Conservation (phyloP, 53 echinoderm and acorn worm species). For the Arbacia lixula region DNA sequence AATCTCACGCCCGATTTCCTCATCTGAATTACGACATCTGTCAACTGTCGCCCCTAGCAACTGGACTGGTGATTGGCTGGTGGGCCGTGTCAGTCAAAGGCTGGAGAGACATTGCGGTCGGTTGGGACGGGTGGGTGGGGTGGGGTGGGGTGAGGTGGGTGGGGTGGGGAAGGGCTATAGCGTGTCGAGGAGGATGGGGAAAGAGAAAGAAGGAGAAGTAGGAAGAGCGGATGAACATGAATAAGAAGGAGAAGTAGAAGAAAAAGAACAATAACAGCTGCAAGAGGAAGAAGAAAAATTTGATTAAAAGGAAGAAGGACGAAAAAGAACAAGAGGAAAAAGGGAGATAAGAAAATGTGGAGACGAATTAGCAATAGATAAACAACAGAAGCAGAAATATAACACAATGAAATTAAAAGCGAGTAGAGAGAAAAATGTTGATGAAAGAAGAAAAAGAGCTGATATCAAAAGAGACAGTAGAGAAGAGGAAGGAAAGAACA, state of each 20-base stretch:
- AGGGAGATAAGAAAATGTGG: too few species aligned
- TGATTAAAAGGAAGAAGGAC: too few species aligned
- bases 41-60: constrained; percentile 29
- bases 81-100: constrained; percentile 4
- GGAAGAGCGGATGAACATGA: neutral
- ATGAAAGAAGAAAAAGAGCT: neutral
- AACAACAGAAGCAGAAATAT: neutral
- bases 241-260: neutral
- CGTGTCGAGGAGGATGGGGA: neutral
- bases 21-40: constrained; percentile 5
- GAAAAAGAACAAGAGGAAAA: too few species aligned
- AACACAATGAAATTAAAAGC: neutral
- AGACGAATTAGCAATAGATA: too few species aligned
- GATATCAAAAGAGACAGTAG: neutral
- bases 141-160: neutral
- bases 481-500: neutral
- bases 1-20: constrained; percentile 21
- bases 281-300: too few species aligned
- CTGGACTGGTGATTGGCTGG: constrained; percentile 4
- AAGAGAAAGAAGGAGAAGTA: neutral
- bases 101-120: too few species aligned
- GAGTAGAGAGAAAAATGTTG: neutral
- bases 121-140: too few species aligned
- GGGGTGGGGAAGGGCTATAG: neutral
- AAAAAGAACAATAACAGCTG: too few species aligned